These are phyloP conservation scores for Acronicta psi DNA, from an alignment of 2,888 invertebrate genomes.

Conservation along the genomic window DNA sequence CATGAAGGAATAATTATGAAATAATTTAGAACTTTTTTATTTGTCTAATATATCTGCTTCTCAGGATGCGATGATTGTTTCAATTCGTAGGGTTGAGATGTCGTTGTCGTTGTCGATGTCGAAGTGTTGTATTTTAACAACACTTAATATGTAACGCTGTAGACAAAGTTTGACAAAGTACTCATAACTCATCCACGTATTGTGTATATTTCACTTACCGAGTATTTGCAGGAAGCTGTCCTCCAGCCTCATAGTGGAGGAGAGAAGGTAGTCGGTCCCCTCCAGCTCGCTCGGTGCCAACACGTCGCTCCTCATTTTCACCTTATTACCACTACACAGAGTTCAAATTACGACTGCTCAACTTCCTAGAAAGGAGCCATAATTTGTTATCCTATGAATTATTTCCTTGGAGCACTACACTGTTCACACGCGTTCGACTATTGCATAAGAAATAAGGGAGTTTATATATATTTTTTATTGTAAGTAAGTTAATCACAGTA, in stretches of 20 bases:
- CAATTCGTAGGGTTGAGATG: too few species aligned
- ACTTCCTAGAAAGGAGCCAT: conserved; percentile 57
- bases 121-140: too few species aligned
- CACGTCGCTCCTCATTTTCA: conserved; percentile 86
- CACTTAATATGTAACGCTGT: too few species aligned
- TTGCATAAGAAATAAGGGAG: conserved; percentile 45
- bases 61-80: background rate
- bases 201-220: conserved; percentile 81
- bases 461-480: conserved; percentile 7
- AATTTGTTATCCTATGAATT: conserved; percentile 55
- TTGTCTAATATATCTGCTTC: background rate
- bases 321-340: conserved; percentile 62
- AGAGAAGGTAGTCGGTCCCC: conserved; percentile 90
- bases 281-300: conserved; percentile 88
- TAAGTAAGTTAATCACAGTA: conserved; percentile 28
- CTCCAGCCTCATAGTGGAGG: conserved; percentile 90
- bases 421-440: conserved; percentile 47
- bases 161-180: background rate
- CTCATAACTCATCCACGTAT: conserved; percentile 2
- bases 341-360: conserved; percentile 60
- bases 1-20: background rate
- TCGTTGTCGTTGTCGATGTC: too few species aligned
- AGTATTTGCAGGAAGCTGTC: conserved; percentile 90
- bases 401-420: conserved; percentile 57
- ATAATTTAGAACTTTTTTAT: background rate